Conservation (phyloP, 1,140 invertebrate species). For the Teleogryllus occipitalis region DNA sequence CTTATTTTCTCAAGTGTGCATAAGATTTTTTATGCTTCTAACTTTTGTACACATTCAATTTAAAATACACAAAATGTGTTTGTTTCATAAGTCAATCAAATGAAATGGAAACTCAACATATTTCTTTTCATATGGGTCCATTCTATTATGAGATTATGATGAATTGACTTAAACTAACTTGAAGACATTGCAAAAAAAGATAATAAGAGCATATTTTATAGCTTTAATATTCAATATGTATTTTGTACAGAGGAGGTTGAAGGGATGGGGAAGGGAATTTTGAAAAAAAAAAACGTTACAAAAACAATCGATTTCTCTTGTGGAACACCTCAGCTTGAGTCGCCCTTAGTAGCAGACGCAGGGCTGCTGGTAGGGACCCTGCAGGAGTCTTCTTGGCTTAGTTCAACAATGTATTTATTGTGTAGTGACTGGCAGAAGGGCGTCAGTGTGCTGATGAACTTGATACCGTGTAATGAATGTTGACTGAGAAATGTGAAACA, state of each 20-base stretch:
- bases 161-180: constrained; percentile 1
- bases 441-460: too few species aligned
- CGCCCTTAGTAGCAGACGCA: not conserved
- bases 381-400: too few species aligned
- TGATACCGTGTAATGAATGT: too few species aligned
- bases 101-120: not conserved
- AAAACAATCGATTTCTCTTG: constrained; percentile 1
- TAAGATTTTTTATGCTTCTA: not conserved
- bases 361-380: not conserved
- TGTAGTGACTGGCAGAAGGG: too few species aligned
- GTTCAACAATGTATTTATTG: too few species aligned
- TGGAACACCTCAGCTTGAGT: not conserved
- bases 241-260: not conserved
- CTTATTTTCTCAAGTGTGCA: not conserved
- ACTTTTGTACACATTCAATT: constrained; percentile 5
- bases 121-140: not conserved
- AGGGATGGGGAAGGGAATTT: not conserved
- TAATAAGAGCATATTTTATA: constrained; percentile 6
- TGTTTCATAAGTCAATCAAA: not conserved
- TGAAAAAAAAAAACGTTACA: not conserved
- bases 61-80: not conserved
- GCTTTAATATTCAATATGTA: constrained; percentile 2
- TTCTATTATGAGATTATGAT: constrained; percentile 1
- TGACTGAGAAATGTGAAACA: too few species aligned
- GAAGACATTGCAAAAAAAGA: not conserved